Conservation (phyloP, 1,140 invertebrate genomes). For the Aphelenchoides fujianensis region DNA sequence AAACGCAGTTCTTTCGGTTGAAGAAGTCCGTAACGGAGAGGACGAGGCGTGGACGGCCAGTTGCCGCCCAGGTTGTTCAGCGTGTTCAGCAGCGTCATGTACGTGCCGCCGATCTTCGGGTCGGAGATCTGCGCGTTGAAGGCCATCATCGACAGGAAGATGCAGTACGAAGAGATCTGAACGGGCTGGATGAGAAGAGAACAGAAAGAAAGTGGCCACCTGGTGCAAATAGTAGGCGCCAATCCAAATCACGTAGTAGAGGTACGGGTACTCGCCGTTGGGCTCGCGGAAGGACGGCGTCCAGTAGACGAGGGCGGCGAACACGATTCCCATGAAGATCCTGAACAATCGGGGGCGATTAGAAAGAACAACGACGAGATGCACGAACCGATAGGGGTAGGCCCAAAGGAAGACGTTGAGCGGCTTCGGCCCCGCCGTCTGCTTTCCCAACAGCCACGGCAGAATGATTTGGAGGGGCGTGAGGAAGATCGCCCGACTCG, state of each 20-base stretch:
- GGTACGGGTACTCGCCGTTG: constrained; percentile 71
- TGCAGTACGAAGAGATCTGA: constrained; percentile 70
- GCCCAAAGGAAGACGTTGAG: constrained; percentile 76
- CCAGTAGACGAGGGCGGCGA: constrained; percentile 77
- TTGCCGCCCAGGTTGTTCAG: constrained; percentile 91
- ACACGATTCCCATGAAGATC: constrained; percentile 77
- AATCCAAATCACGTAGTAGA: constrained; percentile 78
- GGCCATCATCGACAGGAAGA: constrained; percentile 72
- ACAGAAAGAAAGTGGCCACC: too few relatives aligned
- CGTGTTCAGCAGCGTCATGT: constrained; percentile 98
- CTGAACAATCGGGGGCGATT: too few relatives aligned
- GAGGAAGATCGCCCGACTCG: constrained; percentile 70
- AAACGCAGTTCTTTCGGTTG: constrained; percentile 59
- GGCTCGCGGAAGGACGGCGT: constrained; percentile 71
- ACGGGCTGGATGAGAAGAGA: constrained; percentile 10
- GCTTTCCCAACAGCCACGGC: constrained; percentile 80
- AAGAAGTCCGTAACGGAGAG: constrained; percentile 81
- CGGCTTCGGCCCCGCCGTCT: constrained; percentile 74
- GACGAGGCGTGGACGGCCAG: constrained; percentile 87
- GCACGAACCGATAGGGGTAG: constrained; percentile 75
- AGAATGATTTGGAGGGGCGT: constrained; percentile 81
- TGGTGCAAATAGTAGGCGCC: constrained; percentile 78
- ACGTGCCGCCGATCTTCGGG: constrained; percentile 89
- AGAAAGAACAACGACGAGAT: too few relatives aligned
- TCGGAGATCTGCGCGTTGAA: constrained; percentile 79